These are phyloP conservation scores for Psilopogon haemacephalus DNA, from an alignment of 2,113 vertebrate species.

Conservation along the genomic window DNA sequence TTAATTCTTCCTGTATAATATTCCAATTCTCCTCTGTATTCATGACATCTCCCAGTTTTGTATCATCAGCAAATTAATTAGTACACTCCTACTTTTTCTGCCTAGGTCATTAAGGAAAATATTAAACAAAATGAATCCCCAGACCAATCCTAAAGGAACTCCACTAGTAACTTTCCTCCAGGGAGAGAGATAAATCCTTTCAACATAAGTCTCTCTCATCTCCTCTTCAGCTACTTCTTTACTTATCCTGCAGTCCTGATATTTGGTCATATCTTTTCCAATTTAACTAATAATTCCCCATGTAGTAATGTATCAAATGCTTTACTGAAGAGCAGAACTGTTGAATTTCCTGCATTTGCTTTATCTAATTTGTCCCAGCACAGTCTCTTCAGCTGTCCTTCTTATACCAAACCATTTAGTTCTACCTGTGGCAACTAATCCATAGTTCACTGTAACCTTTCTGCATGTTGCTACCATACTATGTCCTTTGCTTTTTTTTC, in stretches of 20 bases:
- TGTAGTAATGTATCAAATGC: not conserved
- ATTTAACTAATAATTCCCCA: constrained; percentile 60
- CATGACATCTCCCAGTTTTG: constrained; percentile 60
- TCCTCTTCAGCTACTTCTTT: constrained; percentile 35
- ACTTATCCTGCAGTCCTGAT: constrained; percentile 31
- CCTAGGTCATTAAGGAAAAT: constrained; percentile 70
- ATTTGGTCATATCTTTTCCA: constrained; percentile 49
- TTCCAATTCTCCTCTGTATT: constrained; percentile 69
- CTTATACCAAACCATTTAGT: not conserved
- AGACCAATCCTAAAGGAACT: constrained; percentile 71
- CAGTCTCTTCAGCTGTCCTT: not conserved
- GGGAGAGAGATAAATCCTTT: constrained; percentile 55
- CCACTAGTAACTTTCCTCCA: constrained; percentile 41
- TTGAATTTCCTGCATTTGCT: not conserved
- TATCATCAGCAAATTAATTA: constrained; percentile 72
- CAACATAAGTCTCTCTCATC: not conserved
- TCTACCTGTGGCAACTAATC: not conserved
- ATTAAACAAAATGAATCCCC: constrained; percentile 73
- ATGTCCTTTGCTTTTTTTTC: not conserved
- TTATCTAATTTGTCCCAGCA: not conserved
- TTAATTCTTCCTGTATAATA: constrained; percentile 52
- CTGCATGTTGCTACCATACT: not conserved
- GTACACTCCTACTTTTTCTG: constrained; percentile 67
- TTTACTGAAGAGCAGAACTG: not conserved
- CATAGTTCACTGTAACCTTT: not conserved